Percentiles rank a stretch among this genome's conserved stretches.
These are phyloP conservation scores for Phrynosoma blainvillii DNA, from an alignment of 2,113 vertebrate species.

Conservation along the genomic window DNA sequence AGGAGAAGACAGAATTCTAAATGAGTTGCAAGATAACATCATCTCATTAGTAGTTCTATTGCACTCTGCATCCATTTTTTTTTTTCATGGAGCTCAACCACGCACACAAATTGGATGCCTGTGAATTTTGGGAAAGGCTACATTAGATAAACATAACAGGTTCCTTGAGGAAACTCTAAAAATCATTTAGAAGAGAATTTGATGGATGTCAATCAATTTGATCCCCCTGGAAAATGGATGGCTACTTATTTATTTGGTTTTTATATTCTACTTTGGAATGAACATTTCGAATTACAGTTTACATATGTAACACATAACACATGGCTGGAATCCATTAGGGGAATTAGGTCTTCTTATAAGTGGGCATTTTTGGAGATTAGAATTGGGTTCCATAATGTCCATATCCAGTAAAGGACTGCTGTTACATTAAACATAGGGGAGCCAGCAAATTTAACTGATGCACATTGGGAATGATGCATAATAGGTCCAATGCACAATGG, in stretches of 20 bases:
- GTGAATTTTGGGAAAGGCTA: slow-evolving; percentile 57
- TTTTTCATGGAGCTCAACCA: slow-evolving; percentile 23
- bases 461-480: too few relatives aligned
- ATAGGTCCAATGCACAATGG: too few relatives aligned
- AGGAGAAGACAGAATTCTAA: slow-evolving; percentile 70
- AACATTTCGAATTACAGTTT: background rate
- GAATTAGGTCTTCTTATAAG: too few relatives aligned
- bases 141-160: slow-evolving; percentile 62
- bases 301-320: background rate
- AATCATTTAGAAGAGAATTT: slow-evolving; percentile 35
- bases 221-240: slow-evolving; percentile 31
- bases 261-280: background rate
- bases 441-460: too few relatives aligned
- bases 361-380: too few relatives aligned
- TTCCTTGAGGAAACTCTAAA: slow-evolving; percentile 57
- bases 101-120: slow-evolving; percentile 36
- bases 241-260: background rate
- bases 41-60: slow-evolving; percentile 75
- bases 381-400: too few relatives aligned
- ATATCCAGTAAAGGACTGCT: too few relatives aligned
- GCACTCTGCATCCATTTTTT: slow-evolving; percentile 63
- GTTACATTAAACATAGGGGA: too few relatives aligned
- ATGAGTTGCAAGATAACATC: slow-evolving; percentile 70
- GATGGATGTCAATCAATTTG: background rate
- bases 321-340: too few relatives aligned